Percentiles rank a stretch among this genome's conserved stretches.
Conservation (phyloP, 2,113 vertebrate genomes). For the Probosciger aterrimus region DNA sequence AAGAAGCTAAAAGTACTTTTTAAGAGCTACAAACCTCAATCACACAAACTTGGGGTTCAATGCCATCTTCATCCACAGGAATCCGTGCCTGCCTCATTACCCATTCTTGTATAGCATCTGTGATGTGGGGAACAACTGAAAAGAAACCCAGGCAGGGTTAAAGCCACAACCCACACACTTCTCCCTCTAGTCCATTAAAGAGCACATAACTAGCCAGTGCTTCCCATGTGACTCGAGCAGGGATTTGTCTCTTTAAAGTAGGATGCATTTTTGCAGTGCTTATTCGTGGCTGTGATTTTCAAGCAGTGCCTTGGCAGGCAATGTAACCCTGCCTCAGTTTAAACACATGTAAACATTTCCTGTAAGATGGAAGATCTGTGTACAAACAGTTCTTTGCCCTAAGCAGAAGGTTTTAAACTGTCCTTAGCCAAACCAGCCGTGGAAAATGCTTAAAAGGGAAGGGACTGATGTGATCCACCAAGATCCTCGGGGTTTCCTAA, state of each 20-base stretch:
- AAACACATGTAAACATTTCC: not conserved
- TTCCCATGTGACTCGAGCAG: not conserved
- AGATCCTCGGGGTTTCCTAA: not conserved
- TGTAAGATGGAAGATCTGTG: not conserved
- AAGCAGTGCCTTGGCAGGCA: conserved; percentile 7
- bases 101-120: conserved; percentile 98
- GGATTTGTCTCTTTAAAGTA: not conserved
- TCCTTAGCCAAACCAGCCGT: not conserved
- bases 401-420: not conserved
- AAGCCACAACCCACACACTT: not conserved
- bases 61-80: conserved; percentile 88
- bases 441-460: not conserved
- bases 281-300: not conserved
- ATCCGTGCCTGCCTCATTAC: conserved; percentile 90
- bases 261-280: not conserved
- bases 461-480: not conserved
- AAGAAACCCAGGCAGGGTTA: conserved; percentile 1
- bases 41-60: conserved; percentile 94
- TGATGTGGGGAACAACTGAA: conserved; percentile 95
- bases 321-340: not conserved
- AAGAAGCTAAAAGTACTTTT: not conserved
- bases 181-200: not conserved
- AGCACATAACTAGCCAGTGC: not conserved
- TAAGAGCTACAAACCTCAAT: conserved; percentile 83
- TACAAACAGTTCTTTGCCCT: not conserved